Conservation (phyloP, 2,113 vertebrate species). For the Galemys pyrenaicus region DNA sequence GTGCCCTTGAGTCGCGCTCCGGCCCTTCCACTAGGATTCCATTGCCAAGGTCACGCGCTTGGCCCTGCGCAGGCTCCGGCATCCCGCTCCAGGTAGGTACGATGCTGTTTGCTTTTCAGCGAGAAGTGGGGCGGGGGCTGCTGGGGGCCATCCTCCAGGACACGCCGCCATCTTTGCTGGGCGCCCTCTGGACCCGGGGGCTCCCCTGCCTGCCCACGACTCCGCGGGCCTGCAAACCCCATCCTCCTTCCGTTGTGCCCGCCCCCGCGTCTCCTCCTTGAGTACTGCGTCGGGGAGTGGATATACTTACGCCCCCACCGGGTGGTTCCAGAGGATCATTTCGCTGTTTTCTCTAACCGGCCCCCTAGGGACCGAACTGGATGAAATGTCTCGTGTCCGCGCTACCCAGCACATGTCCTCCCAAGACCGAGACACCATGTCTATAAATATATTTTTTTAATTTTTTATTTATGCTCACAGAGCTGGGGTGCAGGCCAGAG, state of each 20-base stretch:
- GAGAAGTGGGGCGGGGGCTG: background rate
- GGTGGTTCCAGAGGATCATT: background rate
- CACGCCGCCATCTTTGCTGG: background rate
- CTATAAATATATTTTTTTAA: too few relatives aligned
- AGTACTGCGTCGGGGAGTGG: background rate
- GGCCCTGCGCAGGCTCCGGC: background rate
- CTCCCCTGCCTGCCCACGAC: background rate
- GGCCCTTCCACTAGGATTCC: background rate
- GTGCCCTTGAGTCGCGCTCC: rapidly evolving
- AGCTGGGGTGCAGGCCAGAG: too few relatives aligned
- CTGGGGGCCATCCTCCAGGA: background rate
- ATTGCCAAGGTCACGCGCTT: background rate
- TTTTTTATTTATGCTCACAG: too few relatives aligned
- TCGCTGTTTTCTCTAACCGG: background rate
- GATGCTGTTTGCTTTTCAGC: constrained; percentile 3
- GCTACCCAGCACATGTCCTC: background rate
- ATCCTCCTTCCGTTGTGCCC: rapidly evolving
- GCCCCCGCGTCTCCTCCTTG: background rate
- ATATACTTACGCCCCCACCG: rapidly evolving
- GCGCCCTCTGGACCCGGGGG: background rate
- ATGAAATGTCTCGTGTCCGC: background rate
- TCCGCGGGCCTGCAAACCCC: background rate
- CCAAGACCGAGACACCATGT: background rate
- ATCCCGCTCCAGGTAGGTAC: constrained; percentile 67
- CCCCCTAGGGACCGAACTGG: background rate